phyloP scores from a whole-genome alignment of 2,888 invertebrate species.

The Proisotoma minuta region DNA sequence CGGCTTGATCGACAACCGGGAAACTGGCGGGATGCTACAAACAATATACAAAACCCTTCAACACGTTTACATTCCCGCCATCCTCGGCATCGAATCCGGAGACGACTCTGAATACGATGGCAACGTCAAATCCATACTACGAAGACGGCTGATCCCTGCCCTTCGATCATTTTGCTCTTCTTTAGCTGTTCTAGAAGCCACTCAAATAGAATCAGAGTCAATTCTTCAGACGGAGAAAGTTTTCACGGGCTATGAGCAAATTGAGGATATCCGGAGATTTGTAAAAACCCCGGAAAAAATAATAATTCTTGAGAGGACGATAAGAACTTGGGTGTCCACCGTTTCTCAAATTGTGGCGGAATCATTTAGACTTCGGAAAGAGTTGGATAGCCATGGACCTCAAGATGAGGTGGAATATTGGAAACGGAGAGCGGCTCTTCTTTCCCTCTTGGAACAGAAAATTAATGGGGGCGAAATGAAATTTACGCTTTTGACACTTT shows the following conservation, averaged over 20 bases:
- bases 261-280: conserved; percentile 63
- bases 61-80: conserved; percentile 63
- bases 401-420: conserved; percentile 94
- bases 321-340: conserved; percentile 63
- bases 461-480: conserved; percentile 46
- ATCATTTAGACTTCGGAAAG: conserved; percentile 83
- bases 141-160: conserved; percentile 75
- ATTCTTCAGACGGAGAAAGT: conserved; percentile 37
- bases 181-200: conserved; percentile 61
- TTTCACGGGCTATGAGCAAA: conserved; percentile 42
- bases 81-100: conserved; percentile 70
- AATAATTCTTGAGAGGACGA: conserved; percentile 65
- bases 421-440: conserved; percentile 90
- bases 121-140: conserved; percentile 71
- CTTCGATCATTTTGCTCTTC: conserved; percentile 82
- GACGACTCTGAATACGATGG: conserved; percentile 69
- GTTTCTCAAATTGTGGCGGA: conserved; percentile 67
- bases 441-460: conserved; percentile 68
- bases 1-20: conserved; percentile 71
- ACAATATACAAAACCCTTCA: conserved; percentile 84
- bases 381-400: conserved; percentile 83
- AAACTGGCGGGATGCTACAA: conserved; percentile 70
- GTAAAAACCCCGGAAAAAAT: conserved; percentile 64
- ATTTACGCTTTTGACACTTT: conserved; percentile 68
- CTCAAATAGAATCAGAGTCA: conserved; percentile 37